A percentile compares a stretch with the other conserved stretches of the same genome.
These are phyloP conservation scores for Flabesymbios commensalis DNA, from an alignment of 2,888 invertebrate genomes.

Conservation along the genomic window DNA sequence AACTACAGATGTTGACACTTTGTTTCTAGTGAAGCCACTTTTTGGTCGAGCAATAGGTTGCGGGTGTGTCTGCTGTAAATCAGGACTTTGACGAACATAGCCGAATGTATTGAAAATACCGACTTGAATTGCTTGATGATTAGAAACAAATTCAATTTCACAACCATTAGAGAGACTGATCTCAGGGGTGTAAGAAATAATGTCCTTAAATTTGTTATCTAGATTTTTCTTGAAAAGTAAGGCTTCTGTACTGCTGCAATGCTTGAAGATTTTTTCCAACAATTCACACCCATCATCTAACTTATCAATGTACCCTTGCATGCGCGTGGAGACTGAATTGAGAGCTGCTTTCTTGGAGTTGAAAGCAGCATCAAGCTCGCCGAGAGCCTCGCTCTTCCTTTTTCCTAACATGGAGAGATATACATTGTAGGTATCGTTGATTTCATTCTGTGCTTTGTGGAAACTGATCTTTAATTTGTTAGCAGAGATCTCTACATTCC, in stretches of 20 bases:
- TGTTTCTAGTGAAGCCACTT: no score
- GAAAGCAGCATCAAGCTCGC: constrained; percentile 92
- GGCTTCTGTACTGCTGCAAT: constrained; percentile 85
- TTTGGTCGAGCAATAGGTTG: constrained; percentile 91
- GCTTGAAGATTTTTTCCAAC: constrained; percentile 87
- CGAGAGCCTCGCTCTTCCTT: constrained; percentile 88
- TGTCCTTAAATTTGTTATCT: constrained; percentile 84
- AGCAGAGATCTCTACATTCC: constrained; percentile 80
- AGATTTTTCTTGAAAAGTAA: constrained; percentile 91
- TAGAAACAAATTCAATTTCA: constrained; percentile 91
- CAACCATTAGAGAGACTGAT: constrained; percentile 67
- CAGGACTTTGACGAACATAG: constrained; percentile 79
- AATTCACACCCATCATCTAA: constrained; percentile 75
- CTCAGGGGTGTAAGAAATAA: constrained; percentile 83
- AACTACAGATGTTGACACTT: no score
- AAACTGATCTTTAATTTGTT: constrained; percentile 61
- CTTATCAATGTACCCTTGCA: constrained; percentile 64
- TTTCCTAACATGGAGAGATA: constrained; percentile 95
- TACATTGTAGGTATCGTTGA: constrained; percentile 94
- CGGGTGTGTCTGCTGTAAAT: constrained; percentile 62
- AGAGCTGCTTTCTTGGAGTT: constrained; percentile 76
- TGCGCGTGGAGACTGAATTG: constrained; percentile 85
- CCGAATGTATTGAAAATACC: constrained; percentile 82
- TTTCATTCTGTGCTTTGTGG: constrained; percentile 66
- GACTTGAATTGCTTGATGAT: constrained; percentile 91